Base-by-base conservation (phyloP, 2,797 vertebrate genomes). In the Tangara arthus region DNA sequence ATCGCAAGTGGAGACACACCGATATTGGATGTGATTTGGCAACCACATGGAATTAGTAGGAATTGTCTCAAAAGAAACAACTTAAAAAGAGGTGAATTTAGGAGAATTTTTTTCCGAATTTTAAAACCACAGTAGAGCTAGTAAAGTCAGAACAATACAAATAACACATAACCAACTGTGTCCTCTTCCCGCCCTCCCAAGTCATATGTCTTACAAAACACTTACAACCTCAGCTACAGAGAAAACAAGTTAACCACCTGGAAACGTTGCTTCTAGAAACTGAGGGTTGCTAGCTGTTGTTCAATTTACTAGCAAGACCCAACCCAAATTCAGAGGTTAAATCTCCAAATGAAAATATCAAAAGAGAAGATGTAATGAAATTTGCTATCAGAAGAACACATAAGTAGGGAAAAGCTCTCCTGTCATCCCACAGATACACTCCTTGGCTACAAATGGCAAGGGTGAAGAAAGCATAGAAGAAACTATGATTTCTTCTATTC, bases 1-100 rank as follows among this genome's bases (percentile, higher is more conserved):
- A 49, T 39, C 42, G 44, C 0, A 3, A 59, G 23, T 4, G 1
- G 55, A 47, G 37, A 6, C 42, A 72, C 6, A 1, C 12, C 30
- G 37, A 42, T 23, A 42, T 27, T 35, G 35, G 26, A 15, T 11
- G 18, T 70, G 71, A 52, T 69, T 88, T 83, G 49, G 49, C 66
- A 94, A 35, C 15, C 32, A 42, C 0, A 1, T 39, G 75, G 52
- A 92, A 69, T 89, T 87, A 32, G 59, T 49, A 82, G 20, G 68
- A 50, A 80, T 77, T 85, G 13, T 73, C 68, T 77, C 26, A 56
- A 46, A 46, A 93, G 56, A 50, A 82, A 11, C 4, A 41, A 24
- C 30, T 64, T 75, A 22, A 71, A 77, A 95, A 44, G 15, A 53
- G 6, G 6, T 59, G 14, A 63, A 30, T 78, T 89, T 63, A 34